A percentile compares a stretch with the other conserved stretches of the same genome.
phyloP scores from a whole-genome alignment of 2,113 vertebrate species.

The Halcyon senegalensis region DNA sequence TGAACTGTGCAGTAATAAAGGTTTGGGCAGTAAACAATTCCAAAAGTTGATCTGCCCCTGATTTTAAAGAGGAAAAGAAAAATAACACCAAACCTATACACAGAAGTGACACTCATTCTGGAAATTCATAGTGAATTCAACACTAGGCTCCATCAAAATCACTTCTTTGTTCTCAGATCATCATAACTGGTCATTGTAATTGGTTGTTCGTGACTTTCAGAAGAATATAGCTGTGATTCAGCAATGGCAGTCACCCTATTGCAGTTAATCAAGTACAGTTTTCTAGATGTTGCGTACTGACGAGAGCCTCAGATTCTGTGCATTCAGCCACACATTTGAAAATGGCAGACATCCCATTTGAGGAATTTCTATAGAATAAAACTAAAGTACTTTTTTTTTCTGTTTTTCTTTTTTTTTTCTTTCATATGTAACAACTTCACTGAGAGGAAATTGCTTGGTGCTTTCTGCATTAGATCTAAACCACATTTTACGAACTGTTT shows the following conservation, averaged over 20 bases:
- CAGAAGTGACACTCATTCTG: background rate
- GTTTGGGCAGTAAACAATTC: background rate
- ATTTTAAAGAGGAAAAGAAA: background rate
- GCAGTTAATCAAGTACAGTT: background rate
- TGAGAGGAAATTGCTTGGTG: background rate
- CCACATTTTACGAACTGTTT: background rate
- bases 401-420: background rate
- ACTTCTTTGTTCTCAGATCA: background rate
- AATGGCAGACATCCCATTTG: background rate
- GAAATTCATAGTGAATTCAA: background rate
- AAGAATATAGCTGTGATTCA: background rate
- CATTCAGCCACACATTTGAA: background rate
- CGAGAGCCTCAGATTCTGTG: background rate
- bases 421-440: background rate
- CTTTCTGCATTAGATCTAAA: background rate
- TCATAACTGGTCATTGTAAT: background rate
- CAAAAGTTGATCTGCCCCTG: background rate
- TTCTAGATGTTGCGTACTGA: background rate
- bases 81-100: background rate
- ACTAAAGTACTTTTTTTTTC: background rate
- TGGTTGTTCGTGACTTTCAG: background rate
- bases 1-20: background rate
- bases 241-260: background rate
- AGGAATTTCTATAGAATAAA: background rate
- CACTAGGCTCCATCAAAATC: background rate